phyloP scores from a whole-genome alignment of 1,140 invertebrate species.

The Zaprionus capensis region DNA sequence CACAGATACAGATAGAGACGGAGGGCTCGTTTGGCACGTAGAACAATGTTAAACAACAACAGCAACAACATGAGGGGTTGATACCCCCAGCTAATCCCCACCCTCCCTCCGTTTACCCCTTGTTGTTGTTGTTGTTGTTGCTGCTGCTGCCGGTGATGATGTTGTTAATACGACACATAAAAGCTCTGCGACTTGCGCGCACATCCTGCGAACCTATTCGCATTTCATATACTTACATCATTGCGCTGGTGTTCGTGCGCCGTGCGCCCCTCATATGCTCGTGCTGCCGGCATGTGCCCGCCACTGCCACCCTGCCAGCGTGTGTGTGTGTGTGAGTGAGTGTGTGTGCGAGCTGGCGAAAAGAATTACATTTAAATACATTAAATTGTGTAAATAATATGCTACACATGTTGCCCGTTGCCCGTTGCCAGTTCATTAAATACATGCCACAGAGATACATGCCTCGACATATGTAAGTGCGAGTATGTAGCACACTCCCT shows the following conservation, averaged over 20 bases:
- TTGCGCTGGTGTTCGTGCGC: slow-evolving; percentile 72
- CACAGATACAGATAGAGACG: slow-evolving; percentile 17
- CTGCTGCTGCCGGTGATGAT: slow-evolving; percentile 57
- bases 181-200: slow-evolving; percentile 67
- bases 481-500: slow-evolving; percentile 24
- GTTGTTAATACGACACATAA: slow-evolving; percentile 67
- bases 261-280: slow-evolving; percentile 44
- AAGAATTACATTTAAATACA: slow-evolving; percentile 83
- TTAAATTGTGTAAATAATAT: slow-evolving; percentile 83
- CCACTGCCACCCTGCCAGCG: neutral
- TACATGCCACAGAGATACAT: slow-evolving; percentile 82
- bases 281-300: slow-evolving; percentile 7
- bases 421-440: slow-evolving; percentile 74
- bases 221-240: slow-evolving; percentile 84
- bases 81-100: slow-evolving; percentile 46
- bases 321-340: slow-evolving; percentile 30
- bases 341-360: slow-evolving; percentile 32
- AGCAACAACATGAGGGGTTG: slow-evolving; percentile 33
- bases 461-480: slow-evolving; percentile 65
- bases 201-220: slow-evolving; percentile 84
- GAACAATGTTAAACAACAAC: slow-evolving; percentile 59
- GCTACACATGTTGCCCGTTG: slow-evolving; percentile 71
- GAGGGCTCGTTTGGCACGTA: slow-evolving; percentile 34
- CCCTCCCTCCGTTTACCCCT: slow-evolving; percentile 3
- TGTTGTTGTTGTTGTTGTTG: slow-evolving; percentile 26